These are phyloP conservation scores for Laodelphax striatellus DNA, from an alignment of 1,140 invertebrate genomes.

Conservation along the genomic window DNA sequence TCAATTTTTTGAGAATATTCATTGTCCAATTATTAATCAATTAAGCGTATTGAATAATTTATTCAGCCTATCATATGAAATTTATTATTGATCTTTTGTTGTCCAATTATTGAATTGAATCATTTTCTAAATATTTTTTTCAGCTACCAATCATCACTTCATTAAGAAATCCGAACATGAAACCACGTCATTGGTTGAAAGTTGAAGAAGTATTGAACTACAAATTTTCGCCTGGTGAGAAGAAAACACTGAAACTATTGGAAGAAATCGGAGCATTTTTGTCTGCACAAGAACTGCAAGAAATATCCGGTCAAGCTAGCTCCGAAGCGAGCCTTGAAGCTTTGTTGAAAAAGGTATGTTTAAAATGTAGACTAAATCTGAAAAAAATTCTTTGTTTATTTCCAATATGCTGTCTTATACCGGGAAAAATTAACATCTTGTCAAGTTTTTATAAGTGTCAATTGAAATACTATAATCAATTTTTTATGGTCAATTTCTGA, in stretches of 20 bases:
- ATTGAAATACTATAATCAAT: too few species aligned
- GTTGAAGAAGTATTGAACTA: slow-evolving; percentile 62
- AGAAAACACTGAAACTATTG: slow-evolving; percentile 47
- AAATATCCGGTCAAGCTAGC: slow-evolving; percentile 71
- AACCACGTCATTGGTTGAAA: slow-evolving; percentile 67
- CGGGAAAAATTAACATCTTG: too few species aligned
- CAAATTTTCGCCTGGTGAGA: slow-evolving; percentile 54
- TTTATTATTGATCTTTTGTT: too few species aligned
- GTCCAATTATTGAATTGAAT: too few species aligned
- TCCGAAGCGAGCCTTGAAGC: slow-evolving; percentile 69
- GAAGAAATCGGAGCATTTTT: slow-evolving; percentile 62
- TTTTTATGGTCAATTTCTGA: too few species aligned
- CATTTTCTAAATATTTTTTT: slow-evolving; percentile 10
- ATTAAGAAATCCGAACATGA: slow-evolving; percentile 59
- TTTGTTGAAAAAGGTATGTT: slow-evolving; percentile 56
- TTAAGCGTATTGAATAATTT: neutral
- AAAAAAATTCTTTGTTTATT: too few species aligned
- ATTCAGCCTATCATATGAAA: neutral
- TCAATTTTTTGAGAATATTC: neutral
- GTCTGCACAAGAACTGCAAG: slow-evolving; percentile 58
- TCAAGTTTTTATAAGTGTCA: too few species aligned
- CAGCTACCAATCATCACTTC: slow-evolving; percentile 61
- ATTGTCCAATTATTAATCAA: neutral
- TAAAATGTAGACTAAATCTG: neutral
- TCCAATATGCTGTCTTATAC: too few species aligned